Evolutionary conservation across 2,888 invertebrate species (phyloP), one percentile per base, ranked within the genome.

Genomic region (Cosmia trapezina): DNA sequence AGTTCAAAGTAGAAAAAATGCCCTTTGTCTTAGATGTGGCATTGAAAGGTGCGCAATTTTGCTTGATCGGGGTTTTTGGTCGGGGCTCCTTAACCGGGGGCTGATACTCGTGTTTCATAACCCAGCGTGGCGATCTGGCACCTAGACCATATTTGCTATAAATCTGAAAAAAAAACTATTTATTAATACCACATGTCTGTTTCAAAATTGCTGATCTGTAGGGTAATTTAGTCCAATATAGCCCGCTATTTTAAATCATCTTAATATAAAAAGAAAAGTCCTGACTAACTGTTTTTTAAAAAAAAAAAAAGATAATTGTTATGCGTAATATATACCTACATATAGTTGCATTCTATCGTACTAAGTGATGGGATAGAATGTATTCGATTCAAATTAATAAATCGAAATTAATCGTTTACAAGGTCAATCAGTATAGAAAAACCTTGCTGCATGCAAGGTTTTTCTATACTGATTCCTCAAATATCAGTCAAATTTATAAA

Each of bases 31-130:
- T 93, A 0, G 92, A 91, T 0, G 93, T 94, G 5, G 94, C 91
- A 81, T 96, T 96, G 81, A 96, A 96, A 0, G 96, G 92, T 9
- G 96, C 96, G 64, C 94, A 95, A 81, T 94, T 94, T 72, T 92
- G 90, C 28, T 85, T 85, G 1, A 87, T 54, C 2, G 87, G 89
- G 63, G 83, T 79, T 45, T 81, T 76, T 1, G 87, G 87, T 0
- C 89, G 85, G 0, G 86, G 88, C 47, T 91, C 91, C 14, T 88
- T 88, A 1, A 90, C 91, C 0, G 96, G 96, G 0, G 96, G 95
- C 76, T 96, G 96, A 76, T 95, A 94, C 71, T 93, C 94, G 49
- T 94, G 95, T 72, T 90, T 94, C 2, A 85, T 80, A 54, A 88
- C 72, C 92, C 94, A 96, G 8, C 96, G 92, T 11, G 95, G 87